Conservation (phyloP, 2,888 invertebrate species). For the Ectemnius lituratus region DNA sequence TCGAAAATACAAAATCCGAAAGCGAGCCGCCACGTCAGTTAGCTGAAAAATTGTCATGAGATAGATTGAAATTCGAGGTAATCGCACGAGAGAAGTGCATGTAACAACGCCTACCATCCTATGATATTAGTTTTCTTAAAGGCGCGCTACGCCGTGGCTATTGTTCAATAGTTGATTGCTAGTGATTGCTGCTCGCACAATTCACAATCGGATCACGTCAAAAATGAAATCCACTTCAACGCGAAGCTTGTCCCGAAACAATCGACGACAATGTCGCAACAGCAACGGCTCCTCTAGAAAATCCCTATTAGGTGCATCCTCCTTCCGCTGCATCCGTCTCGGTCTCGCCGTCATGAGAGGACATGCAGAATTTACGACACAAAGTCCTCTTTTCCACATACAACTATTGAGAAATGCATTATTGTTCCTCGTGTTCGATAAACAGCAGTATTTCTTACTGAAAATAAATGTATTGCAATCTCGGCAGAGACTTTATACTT, state of each 20-base stretch:
- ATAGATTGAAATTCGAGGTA: background rate
- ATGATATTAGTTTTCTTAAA: slow-evolving; percentile 61
- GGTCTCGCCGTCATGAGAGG: no score
- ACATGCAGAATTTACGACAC: no score
- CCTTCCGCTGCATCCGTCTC: background rate
- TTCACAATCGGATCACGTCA: slow-evolving; percentile 52
- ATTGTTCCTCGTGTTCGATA: no score
- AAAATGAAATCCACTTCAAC: slow-evolving; percentile 57
- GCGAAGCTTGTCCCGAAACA: slow-evolving; percentile 51
- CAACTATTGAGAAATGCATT: no score
- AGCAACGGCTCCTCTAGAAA: slow-evolving; percentile 16
- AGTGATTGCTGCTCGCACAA: slow-evolving; percentile 40
- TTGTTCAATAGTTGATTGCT: slow-evolving; percentile 36
- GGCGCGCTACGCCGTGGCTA: slow-evolving; percentile 67
- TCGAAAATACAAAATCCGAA: background rate
- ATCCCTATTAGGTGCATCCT: slow-evolving; percentile 32
- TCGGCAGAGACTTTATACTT: background rate
- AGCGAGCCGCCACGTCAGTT: slow-evolving; percentile 31
- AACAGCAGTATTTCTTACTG: no score
- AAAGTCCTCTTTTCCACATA: no score
- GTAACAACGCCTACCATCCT: slow-evolving; percentile 64
- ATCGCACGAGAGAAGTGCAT: background rate
- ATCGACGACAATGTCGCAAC: slow-evolving; percentile 29
- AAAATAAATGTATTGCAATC: no score
- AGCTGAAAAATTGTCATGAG: slow-evolving; percentile 12